phyloP scores from a whole-genome alignment of 2,888 invertebrate genomes.

The Oxycera nigricornis region DNA sequence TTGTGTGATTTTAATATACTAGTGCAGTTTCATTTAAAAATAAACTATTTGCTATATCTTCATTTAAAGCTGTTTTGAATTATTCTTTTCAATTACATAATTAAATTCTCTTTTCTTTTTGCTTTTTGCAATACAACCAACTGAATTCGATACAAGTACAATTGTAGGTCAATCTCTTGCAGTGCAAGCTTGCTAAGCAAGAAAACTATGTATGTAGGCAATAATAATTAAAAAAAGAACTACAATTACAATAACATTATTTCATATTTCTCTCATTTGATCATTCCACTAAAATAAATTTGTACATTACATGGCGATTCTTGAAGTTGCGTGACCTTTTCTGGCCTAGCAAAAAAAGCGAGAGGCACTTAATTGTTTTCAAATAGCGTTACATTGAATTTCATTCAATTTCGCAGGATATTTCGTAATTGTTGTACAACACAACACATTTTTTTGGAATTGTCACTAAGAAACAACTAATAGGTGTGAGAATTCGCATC shows the following conservation, averaged over 20 bases:
- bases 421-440: neutral
- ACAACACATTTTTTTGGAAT: neutral
- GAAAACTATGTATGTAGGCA: conserved; percentile 10
- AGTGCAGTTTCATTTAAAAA: neutral
- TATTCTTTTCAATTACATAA: neutral
- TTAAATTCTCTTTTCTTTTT: neutral
- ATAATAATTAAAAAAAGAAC: neutral
- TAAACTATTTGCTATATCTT: neutral
- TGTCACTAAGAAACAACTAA: no score
- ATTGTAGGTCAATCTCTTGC: conserved; percentile 22
- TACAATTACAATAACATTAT: neutral
- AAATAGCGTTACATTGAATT: neutral
- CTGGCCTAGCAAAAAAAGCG: neutral
- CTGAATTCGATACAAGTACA: neutral
- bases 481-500: neutral
- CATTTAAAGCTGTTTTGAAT: neutral
- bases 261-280: no score
- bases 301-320: conserved; percentile 28
- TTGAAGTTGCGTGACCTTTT: neutral
- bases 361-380: no score
- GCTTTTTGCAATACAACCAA: neutral
- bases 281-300: conserved; percentile 5
- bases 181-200: conserved; percentile 37
- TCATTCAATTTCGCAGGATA: neutral
- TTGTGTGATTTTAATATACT: neutral